Base-by-base conservation (phyloP, 2,797 vertebrate species). In the Chrosomus eos region DNA sequence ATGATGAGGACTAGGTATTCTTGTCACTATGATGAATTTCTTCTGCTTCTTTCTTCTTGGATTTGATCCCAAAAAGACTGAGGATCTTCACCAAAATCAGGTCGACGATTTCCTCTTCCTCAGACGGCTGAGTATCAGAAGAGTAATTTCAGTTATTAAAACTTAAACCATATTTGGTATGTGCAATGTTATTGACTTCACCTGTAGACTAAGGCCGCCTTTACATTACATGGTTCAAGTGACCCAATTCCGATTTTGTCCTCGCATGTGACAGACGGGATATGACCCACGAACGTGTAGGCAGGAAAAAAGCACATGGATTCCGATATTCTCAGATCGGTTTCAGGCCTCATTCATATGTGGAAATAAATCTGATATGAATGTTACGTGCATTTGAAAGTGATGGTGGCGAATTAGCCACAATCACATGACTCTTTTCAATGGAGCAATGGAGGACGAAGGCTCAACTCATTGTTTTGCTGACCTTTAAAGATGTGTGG, bases 91-190 rank as follows among this genome's bases (percentile, higher is more conserved):
- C 94, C 77, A 98, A 85, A 94, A 99, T 96, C 85, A 99, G 91
- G 81, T 99, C 95, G 0, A 96, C 96, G 13, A 97, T 98, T 92
- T 99, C 97, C 51, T 96, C 97, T 43, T 99, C 98, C 87, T 99
- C 97, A 0, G 96, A 98, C 21, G 96, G 94, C 98, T 99, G 88
- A 14, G 87, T 33, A 90, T 88, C 21, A 90, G 77, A 87, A 68
- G 73, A 55, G 26, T 13, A 40, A 60, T 77, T 21, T 80, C 58
- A 81, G 74, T 79, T 71, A 48, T n/a, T 26, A 28, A 13, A 18
- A 1, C 1, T 33, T 16, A 62, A 28, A 66, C 2, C n/a, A 58
- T 48, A 13, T 13, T 60, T 26, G 58, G 58, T 60, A 26, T 2
- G 4, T 60, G n/a, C 13, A 60, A 3, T 28, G n/a, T 28, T 62